Base-by-base conservation (phyloP, 2,888 invertebrate species). In the Philhelius pedissequus region DNA sequence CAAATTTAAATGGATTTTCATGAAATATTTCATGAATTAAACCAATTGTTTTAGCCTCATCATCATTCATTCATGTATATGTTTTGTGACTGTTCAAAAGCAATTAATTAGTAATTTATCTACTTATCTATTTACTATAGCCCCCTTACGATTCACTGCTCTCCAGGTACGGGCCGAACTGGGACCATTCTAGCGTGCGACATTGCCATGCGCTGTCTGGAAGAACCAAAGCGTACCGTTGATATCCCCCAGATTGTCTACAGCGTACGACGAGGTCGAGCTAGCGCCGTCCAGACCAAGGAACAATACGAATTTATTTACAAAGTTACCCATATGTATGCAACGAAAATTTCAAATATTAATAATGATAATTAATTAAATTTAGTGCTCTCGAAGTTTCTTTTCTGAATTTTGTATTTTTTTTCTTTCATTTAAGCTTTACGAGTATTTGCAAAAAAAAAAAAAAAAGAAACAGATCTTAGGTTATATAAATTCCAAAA, bases 231-330 rank as follows among this genome's bases (percentile, higher is more conserved):
- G 30, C 94, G 96, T 80, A 94, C 94, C 68, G 96, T 97, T 15
- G 97, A 98, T 92, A 94, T 98, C 90, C 96, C 98, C 81, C 95
- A 96, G 89, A 95, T 95, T 88, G 97, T 98, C 80, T 96, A 96
- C 87, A 94, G 94, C 87, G 94, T 98, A 89, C 94, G 98, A 86
- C 94, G 96, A 88, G 97, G 98, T 89, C 93, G 98, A 13, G 97
- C 97, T 54, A 97, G 97, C 87, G 94, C 97, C 79, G 96, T 98
- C 25, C 95, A 97, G 91, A 98, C 97, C 80, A 94, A 95, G 89
- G 97, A 98, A 89, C 98, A 98, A 92, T 98, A 98, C 92, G 94
- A 95, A 89, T 97, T 97, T 92, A 95, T 98, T 86, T 98, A 98
- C 91, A 96, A 96, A 95, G 98, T 96, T 89, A 93, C 97, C 87